Evolutionary conservation across 2,113 vertebrate genomes (phyloP), one percentile per base, ranked within the genome.

Genomic region (Riparia riparia): DNA sequence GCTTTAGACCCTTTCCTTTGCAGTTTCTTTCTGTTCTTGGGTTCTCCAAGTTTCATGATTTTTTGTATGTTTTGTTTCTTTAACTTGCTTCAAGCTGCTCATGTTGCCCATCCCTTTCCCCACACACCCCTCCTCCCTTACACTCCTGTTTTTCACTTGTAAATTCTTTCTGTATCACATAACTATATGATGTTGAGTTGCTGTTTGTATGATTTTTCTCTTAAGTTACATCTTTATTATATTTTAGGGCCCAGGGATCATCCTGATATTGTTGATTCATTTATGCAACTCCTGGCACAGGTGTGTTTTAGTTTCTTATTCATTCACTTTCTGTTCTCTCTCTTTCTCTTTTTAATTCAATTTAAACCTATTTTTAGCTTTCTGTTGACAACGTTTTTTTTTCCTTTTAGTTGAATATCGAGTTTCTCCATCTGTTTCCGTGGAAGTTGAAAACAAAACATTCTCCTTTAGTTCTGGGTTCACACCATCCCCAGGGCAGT

Each of bases 251-350:
- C 99, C 99, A 99, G 99, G 99, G 99, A 99, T 99, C 99, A 99
- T 99, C 99, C 99, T 99, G 99, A 99, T 99, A 99, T 99, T 99
- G 99, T 99, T 99, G 99, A 99, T 99, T 99, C 99, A 99, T 99
- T 99, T 99, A 99, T 99, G 99, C 99, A 99, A 99, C 99, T 99
- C 99, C 99, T 99, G 99, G 99, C 99, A 99, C 99, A 99, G 99
- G 99, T 99, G 99, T 99, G 99, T 99, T 99, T 99, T 99, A 99
- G 99, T 99, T 99, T 99, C 99, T 99, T 99, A 99, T 99, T 99
- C 99, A 99, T 99, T 99, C 99, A 99, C 99, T 99, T 99, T 99
- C 99, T 98, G 99, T 99, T 99, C 98, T 98, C 98, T 98, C 98
- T 98, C 98, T 98, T 97, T 98, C 98, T 98, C 98, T 98, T 98